Base-by-base conservation (phyloP, 2,113 vertebrate species). In the Aptenodytes patagonicus region DNA sequence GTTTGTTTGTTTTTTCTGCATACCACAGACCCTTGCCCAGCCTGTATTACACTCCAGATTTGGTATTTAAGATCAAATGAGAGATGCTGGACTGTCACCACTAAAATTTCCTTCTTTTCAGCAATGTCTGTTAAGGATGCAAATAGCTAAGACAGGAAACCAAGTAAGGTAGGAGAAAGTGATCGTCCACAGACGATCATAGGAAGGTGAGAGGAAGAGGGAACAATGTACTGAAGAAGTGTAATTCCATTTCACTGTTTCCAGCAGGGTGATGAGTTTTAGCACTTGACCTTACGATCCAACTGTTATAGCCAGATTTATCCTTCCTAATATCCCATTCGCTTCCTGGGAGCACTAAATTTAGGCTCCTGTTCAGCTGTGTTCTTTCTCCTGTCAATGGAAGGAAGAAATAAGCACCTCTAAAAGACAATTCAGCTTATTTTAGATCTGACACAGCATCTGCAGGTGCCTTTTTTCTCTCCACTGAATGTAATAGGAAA, bases 351-450 rank as follows among this genome's bases (percentile, higher is more conserved):
- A 95, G 38, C 83, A 95, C 68, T 97, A 95, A 97, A 95, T 96
- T 92, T 96, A 96, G 91, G 42, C n/a, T 95, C 19, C 55, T 92
- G 80, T 75, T 95, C 76, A 89, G 64, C 60, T 92, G 86, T 95
- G 68, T 92, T 95, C 93, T 95, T 93, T 97, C 80, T 95, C 60
- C 60, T 95, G 87, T 92, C 91, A 95, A 83, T 89, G 64, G 55
- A 73, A 87, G 64, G 80, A 95, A 97, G 95, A 95, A 96, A 95
- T 92, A 96, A 94, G 60, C 32, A 40, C 68, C 68, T 96, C 64
- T 95, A 92, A 97, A 97, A 95, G 87, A 95, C 94, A 97, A 94
- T 97, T 96, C 94, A 95, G 91, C 76, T 94, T 89, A 81, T 95
- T 97, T 94, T 96, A 95, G 72, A 68, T 95, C 94, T 96, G 93